Base-by-base conservation (phyloP, 2,888 invertebrate genomes). In the Clostera curtula region DNA sequence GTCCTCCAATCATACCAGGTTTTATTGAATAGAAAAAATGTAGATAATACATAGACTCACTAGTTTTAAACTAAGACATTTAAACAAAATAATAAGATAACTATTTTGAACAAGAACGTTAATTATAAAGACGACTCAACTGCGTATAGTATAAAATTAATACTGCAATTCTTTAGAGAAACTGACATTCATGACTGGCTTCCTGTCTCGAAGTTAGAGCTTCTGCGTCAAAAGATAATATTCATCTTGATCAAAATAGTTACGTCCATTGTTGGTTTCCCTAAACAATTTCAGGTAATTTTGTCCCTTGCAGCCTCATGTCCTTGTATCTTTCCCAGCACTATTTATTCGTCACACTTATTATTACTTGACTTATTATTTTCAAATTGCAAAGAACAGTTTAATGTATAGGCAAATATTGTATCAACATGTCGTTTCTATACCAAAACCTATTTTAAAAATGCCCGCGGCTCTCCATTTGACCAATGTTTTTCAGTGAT, bases 21-120 rank as follows among this genome's bases (percentile, higher is more conserved):
- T n/a, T n/a, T n/a, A n/a, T n/a, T n/a, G n/a, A n/a, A n/a, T 36
- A 43, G 29, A 34, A 43, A 19, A 40, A 36, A 31, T 38, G 31
- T 27, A 25, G 17, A 43, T 35, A 8, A 47, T 25, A 30, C 24
- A 24, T 28, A 30, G 20, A 16, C 24, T 27, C 24, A 35, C 21
- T 27, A 29, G 24, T 20, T 28, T 36, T 22, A n/a, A 27, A 43
- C 25, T 41, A 36, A 36, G 31, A 44, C 41, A 34, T 39, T 48
- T 29, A 29, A 13, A 25, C 15, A 11, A 33, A 44, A 44, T 44
- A 37, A 24, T 38, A 47, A 41, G 44, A 25, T 24, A 9, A 27
- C 45, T 47, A 32, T 41, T 38, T 35, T 25, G 41, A 32, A 27
- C 30, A 33, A 12, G 24, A 13, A 29, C 25, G 36, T 35, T 44